A percentile compares a stretch with the other conserved stretches of the same genome.
phyloP scores from a whole-genome alignment of 2,797 vertebrate genomes.

The Esox lucius region DNA sequence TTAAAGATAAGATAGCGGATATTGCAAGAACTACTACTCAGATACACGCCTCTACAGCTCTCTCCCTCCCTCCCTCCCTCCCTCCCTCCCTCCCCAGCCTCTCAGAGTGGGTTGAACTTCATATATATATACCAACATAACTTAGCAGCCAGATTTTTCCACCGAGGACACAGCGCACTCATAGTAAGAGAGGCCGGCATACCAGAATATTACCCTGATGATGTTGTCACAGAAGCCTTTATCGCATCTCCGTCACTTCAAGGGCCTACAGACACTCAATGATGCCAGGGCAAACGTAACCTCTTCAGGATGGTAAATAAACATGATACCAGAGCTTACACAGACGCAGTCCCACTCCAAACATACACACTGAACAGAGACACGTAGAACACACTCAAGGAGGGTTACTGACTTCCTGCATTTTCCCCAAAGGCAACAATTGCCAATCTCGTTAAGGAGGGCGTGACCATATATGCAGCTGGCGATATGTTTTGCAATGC shows the following conservation, averaged over 20 bases:
- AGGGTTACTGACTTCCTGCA: constrained; percentile 46
- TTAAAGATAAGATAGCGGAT: constrained; percentile 3
- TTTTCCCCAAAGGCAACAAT: constrained; percentile 47
- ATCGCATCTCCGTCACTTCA: constrained; percentile 27
- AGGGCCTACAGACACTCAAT: constrained; percentile 27
- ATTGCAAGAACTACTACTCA: neutral
- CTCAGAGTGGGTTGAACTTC: neutral
- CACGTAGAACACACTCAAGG: constrained; percentile 31
- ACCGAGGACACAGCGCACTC: too few species aligned
- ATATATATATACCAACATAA: constrained; percentile 1
- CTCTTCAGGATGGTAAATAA: constrained; percentile 34
- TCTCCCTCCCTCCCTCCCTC: constrained; percentile 17
- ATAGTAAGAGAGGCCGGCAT: neutral
- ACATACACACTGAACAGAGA: constrained; percentile 27
- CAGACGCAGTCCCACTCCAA: constrained; percentile 4
- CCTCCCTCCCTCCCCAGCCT: too few species aligned
- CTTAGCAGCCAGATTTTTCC: neutral
- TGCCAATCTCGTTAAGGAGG: constrained; percentile 58
- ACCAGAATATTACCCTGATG: neutral
- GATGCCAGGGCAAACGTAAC: constrained; percentile 35
- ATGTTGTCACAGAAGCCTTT: neutral
- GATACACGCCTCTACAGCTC: neutral
- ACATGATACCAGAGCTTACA: constrained; percentile 27
- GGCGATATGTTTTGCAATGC: constrained; percentile 11
- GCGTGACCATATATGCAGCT: constrained; percentile 37